phyloP scores from a whole-genome alignment of 2,888 invertebrate species.

The Macropis europaea region DNA sequence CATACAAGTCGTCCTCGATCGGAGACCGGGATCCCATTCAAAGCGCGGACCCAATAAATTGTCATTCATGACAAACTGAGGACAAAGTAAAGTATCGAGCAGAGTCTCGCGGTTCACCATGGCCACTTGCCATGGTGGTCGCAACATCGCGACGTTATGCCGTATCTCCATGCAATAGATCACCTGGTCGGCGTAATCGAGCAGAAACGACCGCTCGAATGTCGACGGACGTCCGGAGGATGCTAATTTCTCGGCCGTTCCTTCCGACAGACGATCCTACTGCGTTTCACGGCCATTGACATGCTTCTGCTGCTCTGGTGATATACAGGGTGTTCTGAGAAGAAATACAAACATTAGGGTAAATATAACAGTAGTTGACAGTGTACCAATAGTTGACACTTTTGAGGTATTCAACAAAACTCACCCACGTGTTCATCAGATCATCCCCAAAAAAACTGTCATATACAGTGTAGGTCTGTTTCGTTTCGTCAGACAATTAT shows the following conservation, averaged over 20 bases:
- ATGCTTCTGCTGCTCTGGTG: conserved; percentile 1
- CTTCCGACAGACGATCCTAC: conserved; percentile 24
- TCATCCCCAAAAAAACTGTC: too few species aligned
- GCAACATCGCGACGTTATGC: conserved; percentile 26
- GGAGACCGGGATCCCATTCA: conserved; percentile 27
- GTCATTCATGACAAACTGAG: conserved; percentile 70
- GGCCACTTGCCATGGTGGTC: conserved; percentile 18
- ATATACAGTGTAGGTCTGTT: too few species aligned
- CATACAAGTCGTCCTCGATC: conserved; percentile 12
- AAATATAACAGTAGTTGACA: too few species aligned
- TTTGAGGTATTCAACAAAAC: too few species aligned
- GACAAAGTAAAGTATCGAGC: conserved; percentile 45
- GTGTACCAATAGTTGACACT: too few species aligned
- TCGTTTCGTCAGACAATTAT: too few species aligned
- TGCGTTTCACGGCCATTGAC: conserved; percentile 6
- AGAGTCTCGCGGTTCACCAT: conserved; percentile 6
- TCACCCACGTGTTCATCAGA: too few species aligned
- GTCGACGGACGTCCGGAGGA: conserved; percentile 39
- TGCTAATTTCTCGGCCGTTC: conserved; percentile 47
- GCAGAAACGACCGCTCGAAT: conserved; percentile 15
- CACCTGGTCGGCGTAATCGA: conserved; percentile 52
- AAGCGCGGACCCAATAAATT: conserved; percentile 63
- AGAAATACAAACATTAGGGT: too few species aligned
- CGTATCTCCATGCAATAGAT: conserved; percentile 51
- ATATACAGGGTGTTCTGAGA: too few species aligned